Conservation (phyloP, 2,797 vertebrate species). For the Falco rusticolus region DNA sequence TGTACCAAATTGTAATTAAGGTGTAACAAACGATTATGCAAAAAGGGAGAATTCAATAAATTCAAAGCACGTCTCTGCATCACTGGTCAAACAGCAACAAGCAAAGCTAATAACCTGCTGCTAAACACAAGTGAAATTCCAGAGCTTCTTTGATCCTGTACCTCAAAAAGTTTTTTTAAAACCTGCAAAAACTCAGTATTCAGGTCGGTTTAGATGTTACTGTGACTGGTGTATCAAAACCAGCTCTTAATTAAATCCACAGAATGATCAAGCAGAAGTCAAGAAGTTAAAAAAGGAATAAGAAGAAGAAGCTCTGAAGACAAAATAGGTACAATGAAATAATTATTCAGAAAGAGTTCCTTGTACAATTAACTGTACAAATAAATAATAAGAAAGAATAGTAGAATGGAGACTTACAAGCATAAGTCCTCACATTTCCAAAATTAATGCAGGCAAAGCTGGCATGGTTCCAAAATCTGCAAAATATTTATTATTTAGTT, state of each 20-base stretch:
- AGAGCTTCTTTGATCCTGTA: slow-evolving; percentile 44
- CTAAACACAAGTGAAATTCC: slow-evolving; percentile 19
- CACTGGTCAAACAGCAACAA: not conserved
- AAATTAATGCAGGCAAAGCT: slow-evolving; percentile 31
- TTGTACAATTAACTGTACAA: slow-evolving; percentile 26
- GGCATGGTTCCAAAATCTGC: slow-evolving; percentile 56
- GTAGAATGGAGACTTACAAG: not conserved
- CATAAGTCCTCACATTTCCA: slow-evolving; percentile 7
- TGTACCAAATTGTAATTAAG: slow-evolving; percentile 27
- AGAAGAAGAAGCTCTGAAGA: slow-evolving; percentile 3
- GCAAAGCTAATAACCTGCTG: slow-evolving; percentile 34
- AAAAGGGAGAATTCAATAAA: slow-evolving; percentile 40
- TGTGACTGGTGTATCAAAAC: slow-evolving; percentile 69
- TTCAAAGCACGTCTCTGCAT: slow-evolving; percentile 29
- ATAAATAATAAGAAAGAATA: slow-evolving; percentile 33
- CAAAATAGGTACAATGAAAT: slow-evolving; percentile 41
- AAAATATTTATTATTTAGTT: slow-evolving; percentile 75
- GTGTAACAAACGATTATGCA: slow-evolving; percentile 45
- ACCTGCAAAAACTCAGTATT: slow-evolving; percentile 60
- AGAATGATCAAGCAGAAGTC: slow-evolving; percentile 45
- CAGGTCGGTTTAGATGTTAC: slow-evolving; percentile 59
- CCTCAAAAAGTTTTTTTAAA: not conserved
- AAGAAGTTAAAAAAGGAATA: slow-evolving; percentile 44
- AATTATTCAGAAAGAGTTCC: slow-evolving; percentile 49
- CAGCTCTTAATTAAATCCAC: slow-evolving; percentile 64